Evolutionary conservation across 2,888 invertebrate genomes (phyloP), one percentile per base, ranked within the genome.

Genomic region (Eutolmus rufibarbis): DNA sequence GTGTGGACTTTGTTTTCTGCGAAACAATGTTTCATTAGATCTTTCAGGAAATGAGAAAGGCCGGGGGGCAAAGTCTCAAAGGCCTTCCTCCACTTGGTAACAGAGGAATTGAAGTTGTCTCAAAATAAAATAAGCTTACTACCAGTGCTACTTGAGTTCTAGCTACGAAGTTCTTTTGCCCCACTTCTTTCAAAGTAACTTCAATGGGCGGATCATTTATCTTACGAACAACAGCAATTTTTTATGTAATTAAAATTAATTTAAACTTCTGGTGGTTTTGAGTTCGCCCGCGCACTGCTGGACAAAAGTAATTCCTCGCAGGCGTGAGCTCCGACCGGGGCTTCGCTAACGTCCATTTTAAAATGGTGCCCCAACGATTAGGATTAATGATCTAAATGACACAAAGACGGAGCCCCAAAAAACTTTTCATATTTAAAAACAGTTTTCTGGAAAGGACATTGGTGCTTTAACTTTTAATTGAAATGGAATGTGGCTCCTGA

Each of bases 381-480:
- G 84, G 84, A 84, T 84, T 84, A 84, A 84, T 84, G 84, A 74
- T 74, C 84, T 74, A 84, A 84, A 84, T 66, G 84, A 84, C 84
- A 74, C 56, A 74, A 84, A 74, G 74, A 74, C 74, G 74, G 74
- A 43, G 74, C 66, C 66, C 66, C 66, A 19, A 40, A 84, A 84
- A 84, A 84, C 84, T 84, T 84, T 84, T 84, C 66, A 84, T 84
- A 84, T 84, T 84, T 84, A 84, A 84, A 84, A 84, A 84, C 84
- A 84, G 84, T 84, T 84, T 84, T 74, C 40, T 37, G 40, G 23
- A 16, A 74, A 84, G 84, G 84, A 84, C 74, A 84, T 84, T 74
- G 37, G 37, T 84, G 51, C 34, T 43, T 34, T 19, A 74, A 84
- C 74, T 23, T 74, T 43, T 74, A 84, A 84, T 84, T 84, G 84